Evolutionary conservation across 2,888 invertebrate species (phyloP).

Genomic region (Chorisops tibialis): DNA sequence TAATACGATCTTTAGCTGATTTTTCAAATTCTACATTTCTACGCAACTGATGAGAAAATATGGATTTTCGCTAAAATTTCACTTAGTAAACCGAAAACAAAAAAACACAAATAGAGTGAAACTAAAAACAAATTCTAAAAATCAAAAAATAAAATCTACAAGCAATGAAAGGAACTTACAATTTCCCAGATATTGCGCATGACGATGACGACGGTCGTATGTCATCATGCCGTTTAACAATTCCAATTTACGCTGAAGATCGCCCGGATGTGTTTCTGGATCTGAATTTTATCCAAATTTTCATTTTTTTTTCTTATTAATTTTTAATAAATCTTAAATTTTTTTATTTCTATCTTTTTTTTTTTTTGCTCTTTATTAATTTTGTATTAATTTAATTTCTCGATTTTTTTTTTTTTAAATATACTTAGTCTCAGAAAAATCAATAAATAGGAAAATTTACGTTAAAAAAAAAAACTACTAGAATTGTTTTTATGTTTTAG

Average conservation of each 20-base stretch:
- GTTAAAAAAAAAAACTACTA: too few relatives aligned
- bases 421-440: not conserved
- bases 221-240: conserved; percentile 87
- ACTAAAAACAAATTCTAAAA: too few relatives aligned
- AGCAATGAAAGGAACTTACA: conserved; percentile 59
- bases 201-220: conserved; percentile 75
- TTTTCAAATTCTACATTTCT: not conserved
- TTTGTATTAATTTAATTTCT: not conserved
- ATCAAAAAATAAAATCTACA: too few relatives aligned
- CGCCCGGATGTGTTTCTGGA: conserved; percentile 75
- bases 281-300: conserved; percentile 55
- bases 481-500: too few relatives aligned
- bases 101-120: too few relatives aligned
- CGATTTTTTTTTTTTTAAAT: not conserved
- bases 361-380: not conserved
- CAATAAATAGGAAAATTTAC: not conserved
- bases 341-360: not conserved
- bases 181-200: conserved; percentile 77
- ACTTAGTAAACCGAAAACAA: too few relatives aligned
- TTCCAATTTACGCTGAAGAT: conserved; percentile 86
- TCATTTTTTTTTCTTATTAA: not conserved
- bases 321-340: not conserved
- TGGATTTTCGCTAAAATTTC: too few relatives aligned
- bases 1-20: too few relatives aligned
- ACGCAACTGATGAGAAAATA: too few relatives aligned